Evolutionary conservation across 2,797 vertebrate genomes (phyloP).

Genomic region (Eutrigla gurnardus): DNA sequence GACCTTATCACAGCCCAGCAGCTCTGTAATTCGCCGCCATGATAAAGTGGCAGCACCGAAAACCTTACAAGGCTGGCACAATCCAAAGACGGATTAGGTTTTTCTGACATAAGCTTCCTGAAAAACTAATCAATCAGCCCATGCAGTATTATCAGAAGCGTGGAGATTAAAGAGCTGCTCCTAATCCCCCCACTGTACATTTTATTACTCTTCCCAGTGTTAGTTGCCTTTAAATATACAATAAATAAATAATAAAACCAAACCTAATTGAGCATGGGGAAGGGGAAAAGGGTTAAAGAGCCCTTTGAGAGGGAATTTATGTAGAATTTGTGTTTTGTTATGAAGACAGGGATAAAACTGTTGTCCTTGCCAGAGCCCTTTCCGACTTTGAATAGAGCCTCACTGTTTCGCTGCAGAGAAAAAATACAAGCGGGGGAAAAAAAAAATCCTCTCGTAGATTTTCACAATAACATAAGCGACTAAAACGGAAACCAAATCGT

Average conservation of each 20-base stretch:
- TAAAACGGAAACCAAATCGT: slow-evolving; percentile 12
- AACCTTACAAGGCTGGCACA: slow-evolving; percentile 95
- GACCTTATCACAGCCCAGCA: slow-evolving; percentile 95
- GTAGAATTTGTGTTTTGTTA: slow-evolving; percentile 78
- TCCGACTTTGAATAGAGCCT: slow-evolving; percentile 68
- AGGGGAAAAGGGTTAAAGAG: slow-evolving; percentile 73
- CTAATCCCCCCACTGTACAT: slow-evolving; percentile 92
- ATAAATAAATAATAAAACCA: slow-evolving; percentile 84
- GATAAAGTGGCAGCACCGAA: slow-evolving; percentile 92
- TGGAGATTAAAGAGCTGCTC: slow-evolving; percentile 88
- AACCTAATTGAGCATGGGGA: slow-evolving; percentile 81
- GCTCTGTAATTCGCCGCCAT: slow-evolving; percentile 92
- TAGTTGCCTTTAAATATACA: slow-evolving; percentile 82
- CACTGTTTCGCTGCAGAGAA: slow-evolving; percentile 45
- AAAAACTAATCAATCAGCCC: slow-evolving; percentile 97
- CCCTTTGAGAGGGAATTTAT: slow-evolving; percentile 77
- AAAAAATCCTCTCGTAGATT: slow-evolving; percentile 28
- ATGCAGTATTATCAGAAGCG: slow-evolving; percentile 90
- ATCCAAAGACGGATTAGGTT: slow-evolving; percentile 95
- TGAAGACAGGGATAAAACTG: slow-evolving; percentile 75
- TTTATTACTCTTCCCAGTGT: slow-evolving; percentile 86
- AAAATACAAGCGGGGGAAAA: slow-evolving; percentile 10
- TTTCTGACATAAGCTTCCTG: slow-evolving; percentile 97
- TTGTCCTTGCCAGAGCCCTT: slow-evolving; percentile 73
- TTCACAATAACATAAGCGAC: slow-evolving; percentile 21